Evolutionary conservation across 2,797 vertebrate genomes (phyloP), one percentile per base, ranked within the genome.

Genomic region (Nyctibius grandis): DNA sequence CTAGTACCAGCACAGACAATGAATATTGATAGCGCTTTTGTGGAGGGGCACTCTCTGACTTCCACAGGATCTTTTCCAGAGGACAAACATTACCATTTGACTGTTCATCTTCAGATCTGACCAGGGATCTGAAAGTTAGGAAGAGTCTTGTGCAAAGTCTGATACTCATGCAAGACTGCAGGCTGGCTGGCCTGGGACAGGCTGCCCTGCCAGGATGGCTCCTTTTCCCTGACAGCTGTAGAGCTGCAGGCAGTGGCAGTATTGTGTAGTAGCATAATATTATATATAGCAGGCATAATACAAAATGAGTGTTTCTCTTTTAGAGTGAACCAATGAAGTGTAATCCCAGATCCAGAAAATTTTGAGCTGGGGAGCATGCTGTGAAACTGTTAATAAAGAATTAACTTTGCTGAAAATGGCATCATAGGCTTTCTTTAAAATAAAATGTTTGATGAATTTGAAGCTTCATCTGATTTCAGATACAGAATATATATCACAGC

Each of bases 381-480:
- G 65, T 50, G 88, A 90, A 91, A 69, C 65, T 69, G 69, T 56
- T 96, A 92, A 93, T 79, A 91, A 90, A 92, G 82, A 88, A 94
- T 90, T 64, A 73, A 5, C 9, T 87, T 87, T 95, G 70, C 33
- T 79, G 73, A 65, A 91, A 96, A 91, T 40, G 21, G 21, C 51
- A 56, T 42, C 0, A 21, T 68, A 73, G 28, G 15, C 28, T 84
- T 84, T 67, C 63, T 88, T 93, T 79, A 79, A 86, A 94, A 76
- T 48, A 9, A 81, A 91, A 45, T 54, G 8, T 72, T 86, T 81
- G 88, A 81, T 79, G 48, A 74, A 93, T 88, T 79, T 79, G 56
- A 40, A 40, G 13, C 31, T 86, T 88, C 60, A 91, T 85, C 51
- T 82, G 67, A 79, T 82, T 89, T 88, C 73, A 56, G 31, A 59